Conservation (phyloP, 2,888 invertebrate species). For the Eugnorisma glareosa region DNA sequence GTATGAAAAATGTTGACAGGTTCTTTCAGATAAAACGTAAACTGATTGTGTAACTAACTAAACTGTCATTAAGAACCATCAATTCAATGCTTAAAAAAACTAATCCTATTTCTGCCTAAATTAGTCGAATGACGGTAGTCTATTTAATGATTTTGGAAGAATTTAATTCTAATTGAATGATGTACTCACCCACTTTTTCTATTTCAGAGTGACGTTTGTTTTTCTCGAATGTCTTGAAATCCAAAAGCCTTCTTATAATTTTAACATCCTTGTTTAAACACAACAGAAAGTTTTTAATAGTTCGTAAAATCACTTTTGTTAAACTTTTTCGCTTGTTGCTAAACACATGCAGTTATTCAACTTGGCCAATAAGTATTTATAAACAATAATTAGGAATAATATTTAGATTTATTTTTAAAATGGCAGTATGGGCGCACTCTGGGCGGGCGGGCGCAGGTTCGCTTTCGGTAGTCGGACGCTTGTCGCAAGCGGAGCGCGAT, state of each 20-base stretch:
- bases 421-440: slow-evolving; percentile 60
- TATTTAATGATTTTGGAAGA: slow-evolving; percentile 13
- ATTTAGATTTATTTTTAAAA: slow-evolving; percentile 63
- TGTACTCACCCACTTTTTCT: slow-evolving; percentile 86
- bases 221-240: slow-evolving; percentile 71
- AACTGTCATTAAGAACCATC: too few species aligned
- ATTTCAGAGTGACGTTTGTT: slow-evolving; percentile 70
- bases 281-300: slow-evolving; percentile 62
- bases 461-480: slow-evolving; percentile 65
- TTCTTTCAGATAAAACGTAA: not conserved
- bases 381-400: slow-evolving; percentile 53
- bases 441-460: slow-evolving; percentile 75
- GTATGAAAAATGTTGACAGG: not conserved
- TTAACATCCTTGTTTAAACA: slow-evolving; percentile 70
- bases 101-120: not conserved
- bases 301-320: slow-evolving; percentile 56
- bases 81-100: not conserved
- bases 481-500: slow-evolving; percentile 70
- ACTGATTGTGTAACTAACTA: slow-evolving; percentile 1
- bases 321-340: slow-evolving; percentile 48
- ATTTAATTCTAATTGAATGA: slow-evolving; percentile 65
- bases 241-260: slow-evolving; percentile 66
- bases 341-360: slow-evolving; percentile 48
- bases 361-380: slow-evolving; percentile 36
- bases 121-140: not conserved